Conservation (phyloP, 35 echinoderm and acorn worm genomes). For the Lytechinus variegatus region DNA sequence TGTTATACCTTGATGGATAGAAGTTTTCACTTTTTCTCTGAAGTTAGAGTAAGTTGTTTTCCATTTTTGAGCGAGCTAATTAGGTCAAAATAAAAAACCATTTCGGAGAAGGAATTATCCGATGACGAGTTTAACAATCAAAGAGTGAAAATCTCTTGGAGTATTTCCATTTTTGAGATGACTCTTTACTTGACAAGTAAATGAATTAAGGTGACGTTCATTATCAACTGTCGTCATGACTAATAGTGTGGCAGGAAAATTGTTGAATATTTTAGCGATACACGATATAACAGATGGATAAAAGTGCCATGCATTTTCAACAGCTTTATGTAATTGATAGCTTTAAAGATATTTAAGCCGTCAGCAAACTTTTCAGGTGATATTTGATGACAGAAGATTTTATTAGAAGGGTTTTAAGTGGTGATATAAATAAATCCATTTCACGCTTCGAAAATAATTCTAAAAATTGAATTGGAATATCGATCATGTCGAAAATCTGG, state of each 20-base stretch:
- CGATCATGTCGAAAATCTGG: background rate
- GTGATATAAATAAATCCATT: background rate
- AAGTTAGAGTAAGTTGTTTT: background rate
- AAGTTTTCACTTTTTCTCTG: background rate
- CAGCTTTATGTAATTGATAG: constrained; percentile 4
- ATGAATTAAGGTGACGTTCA: background rate
- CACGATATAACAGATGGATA: background rate
- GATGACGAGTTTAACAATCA: background rate
- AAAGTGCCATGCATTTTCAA: background rate
- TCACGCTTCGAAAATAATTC: background rate
- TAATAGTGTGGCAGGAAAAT: background rate
- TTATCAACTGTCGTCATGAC: background rate
- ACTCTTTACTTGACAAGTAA: background rate
- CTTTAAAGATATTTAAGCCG: background rate
- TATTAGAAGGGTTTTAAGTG: background rate
- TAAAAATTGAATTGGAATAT: background rate
- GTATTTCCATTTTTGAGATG: background rate
- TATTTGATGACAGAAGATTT: background rate
- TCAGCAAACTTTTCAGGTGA: background rate
- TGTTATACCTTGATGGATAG: background rate
- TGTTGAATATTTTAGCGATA: background rate
- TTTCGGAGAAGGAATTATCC: background rate
- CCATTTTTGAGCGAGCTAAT: background rate
- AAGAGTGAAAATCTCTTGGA: background rate
- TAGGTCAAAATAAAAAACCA: background rate